Base-by-base conservation (phyloP, 2,797 vertebrate genomes). In the Poeciliopsis paucimaculata region DNA sequence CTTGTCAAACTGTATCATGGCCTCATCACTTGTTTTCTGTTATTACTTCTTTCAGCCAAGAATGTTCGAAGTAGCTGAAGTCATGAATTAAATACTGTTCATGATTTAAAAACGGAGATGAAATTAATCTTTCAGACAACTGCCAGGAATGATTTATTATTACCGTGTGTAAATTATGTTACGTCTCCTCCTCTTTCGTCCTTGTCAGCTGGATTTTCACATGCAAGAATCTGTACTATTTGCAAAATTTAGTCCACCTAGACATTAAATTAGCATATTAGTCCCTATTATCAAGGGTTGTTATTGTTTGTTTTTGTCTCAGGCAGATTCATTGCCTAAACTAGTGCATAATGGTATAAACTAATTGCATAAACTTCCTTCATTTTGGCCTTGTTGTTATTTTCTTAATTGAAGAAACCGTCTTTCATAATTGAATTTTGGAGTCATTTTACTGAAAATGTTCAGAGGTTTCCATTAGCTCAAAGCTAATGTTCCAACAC, bases 51-150 rank as follows among this genome's bases (percentile, higher is more conserved):
- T 34, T 4, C 71, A 46, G 9, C 43, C 16, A 64, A 77, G 43
- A 26, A 8, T 77, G 76, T 73, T 41, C 13, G 2, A 28, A 28
- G 3, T 41, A 73, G 60, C 75, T 64, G 28, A 66, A 46, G 45
- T 45, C 12, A 4, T 71, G 41, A 71, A 45, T 93, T 91, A 93
- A 91, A 88, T 53, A 93, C 82, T 12, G 47, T 78, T 88, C 86
- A 85, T 84, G 73, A 90, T 91, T 92, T 91, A 90, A 89, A 88
- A 90, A 72, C 85, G 71, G 78, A 84, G 82, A 80, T 80, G 13
- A 82, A 85, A 91, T 94, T 0, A 90, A 93, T 93, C 72, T 87
- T 95, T 92, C 86, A 92, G 81, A 86, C 66, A n/a, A 77, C 77
- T 86, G 82, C 91, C 86, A 89, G 71, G 80, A 46, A 41, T 91